Conservation (phyloP, 2,113 vertebrate species). For the Seriola rivoliana region DNA sequence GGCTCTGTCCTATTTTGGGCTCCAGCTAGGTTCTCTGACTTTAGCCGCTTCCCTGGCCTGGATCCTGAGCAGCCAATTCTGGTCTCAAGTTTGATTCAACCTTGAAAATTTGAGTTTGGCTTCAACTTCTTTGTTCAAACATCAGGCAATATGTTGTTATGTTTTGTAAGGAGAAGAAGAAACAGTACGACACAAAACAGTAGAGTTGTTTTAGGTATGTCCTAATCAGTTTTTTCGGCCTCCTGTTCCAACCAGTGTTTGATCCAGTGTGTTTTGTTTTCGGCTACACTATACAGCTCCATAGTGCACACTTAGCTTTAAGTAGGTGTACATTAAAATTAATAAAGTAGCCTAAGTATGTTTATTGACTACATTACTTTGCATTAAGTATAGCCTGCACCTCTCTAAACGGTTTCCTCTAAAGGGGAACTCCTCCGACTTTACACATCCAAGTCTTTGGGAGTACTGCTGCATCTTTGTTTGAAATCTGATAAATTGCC, state of each 20-base stretch:
- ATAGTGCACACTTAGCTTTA: not conserved
- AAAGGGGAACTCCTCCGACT: not conserved
- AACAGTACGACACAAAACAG: not conserved
- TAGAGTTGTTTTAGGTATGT: not conserved
- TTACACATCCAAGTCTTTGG: not conserved
- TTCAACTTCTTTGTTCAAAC: not conserved
- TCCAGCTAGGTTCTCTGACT: conserved; percentile 61
- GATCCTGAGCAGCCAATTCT: conserved; percentile 50
- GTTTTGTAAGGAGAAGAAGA: not conserved
- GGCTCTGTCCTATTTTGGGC: conserved; percentile 79
- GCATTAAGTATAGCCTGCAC: not conserved
- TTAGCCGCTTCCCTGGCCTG: conserved; percentile 46
- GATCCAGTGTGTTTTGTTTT: not conserved
- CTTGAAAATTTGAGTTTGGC: conserved; percentile 42
- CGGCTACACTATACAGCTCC: not conserved
- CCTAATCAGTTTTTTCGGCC: not conserved
- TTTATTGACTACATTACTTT: conserved; percentile 6
- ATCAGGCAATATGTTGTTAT: not conserved
- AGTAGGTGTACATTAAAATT: conserved; percentile 11
- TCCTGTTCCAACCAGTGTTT: not conserved
- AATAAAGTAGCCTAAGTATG: not conserved
- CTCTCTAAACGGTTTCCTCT: not conserved
- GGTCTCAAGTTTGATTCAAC: conserved; percentile 42
- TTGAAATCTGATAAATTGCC: not conserved
- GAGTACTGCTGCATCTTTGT: not conserved